phyloP scores from a whole-genome alignment of 2,113 vertebrate genomes.

The Psilopsiagon aymara region DNA sequence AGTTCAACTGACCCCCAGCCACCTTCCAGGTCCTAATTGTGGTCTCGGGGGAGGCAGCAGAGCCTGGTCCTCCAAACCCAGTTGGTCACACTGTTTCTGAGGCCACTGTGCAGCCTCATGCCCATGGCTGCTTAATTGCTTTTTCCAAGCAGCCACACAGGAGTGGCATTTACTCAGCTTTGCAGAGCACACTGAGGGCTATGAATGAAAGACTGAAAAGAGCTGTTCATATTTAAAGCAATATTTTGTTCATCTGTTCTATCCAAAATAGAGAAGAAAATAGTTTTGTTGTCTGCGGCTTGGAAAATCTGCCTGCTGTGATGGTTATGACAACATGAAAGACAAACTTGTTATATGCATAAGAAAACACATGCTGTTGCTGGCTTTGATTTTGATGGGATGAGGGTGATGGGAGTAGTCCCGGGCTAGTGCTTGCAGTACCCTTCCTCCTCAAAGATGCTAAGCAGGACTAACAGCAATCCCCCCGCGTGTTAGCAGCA shows the following conservation, averaged over 20 bases:
- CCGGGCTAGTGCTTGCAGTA: neutral
- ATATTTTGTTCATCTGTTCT: neutral
- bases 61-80: neutral
- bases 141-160: neutral
- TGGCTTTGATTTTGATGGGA: neutral
- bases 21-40: neutral
- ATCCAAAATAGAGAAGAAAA: neutral
- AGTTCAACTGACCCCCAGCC: neutral
- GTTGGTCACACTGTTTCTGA: neutral
- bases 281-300: neutral
- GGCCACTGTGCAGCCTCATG: neutral
- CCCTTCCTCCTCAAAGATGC: neutral
- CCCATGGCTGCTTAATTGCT: neutral
- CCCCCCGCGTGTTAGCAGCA: neutral
- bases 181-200: neutral
- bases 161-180: neutral
- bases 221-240: neutral
- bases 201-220: neutral
- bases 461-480: neutral
- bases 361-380: neutral
- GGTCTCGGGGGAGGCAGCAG: neutral
- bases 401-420: neutral
- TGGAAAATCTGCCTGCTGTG: constrained; percentile 6
- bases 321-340: neutral
- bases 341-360: neutral